A percentile compares a stretch with the other conserved stretches of the same genome.
phyloP scores from a whole-genome alignment of 2,888 invertebrate species.

The Eupithecia dodoneata region DNA sequence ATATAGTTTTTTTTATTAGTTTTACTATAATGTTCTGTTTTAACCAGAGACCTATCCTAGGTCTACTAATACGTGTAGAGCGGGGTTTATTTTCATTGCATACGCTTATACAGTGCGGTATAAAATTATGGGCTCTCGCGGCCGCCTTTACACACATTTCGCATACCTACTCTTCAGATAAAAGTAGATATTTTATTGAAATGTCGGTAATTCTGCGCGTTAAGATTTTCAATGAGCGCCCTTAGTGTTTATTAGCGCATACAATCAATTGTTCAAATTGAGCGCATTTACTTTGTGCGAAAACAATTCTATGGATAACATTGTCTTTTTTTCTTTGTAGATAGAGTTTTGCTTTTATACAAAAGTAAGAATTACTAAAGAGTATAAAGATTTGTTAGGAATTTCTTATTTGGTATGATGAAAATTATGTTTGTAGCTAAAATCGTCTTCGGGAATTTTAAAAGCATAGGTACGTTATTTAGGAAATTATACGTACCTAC shows the following conservation, averaged over 20 bases:
- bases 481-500: too few relatives aligned
- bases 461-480: too few relatives aligned
- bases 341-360: background rate
- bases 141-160: slow-evolving; percentile 66
- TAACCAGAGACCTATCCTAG: background rate
- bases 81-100: slow-evolving; percentile 49
- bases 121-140: slow-evolving; percentile 63
- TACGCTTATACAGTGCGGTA: slow-evolving; percentile 61
- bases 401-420: background rate
- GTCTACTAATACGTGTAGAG: slow-evolving; percentile 34
- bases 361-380: background rate
- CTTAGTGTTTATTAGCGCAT: slow-evolving; percentile 40
- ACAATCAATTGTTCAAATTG: slow-evolving; percentile 40
- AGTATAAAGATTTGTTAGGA: background rate
- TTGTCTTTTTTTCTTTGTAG: background rate
- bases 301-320: slow-evolving; percentile 1
- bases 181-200: slow-evolving; percentile 67
- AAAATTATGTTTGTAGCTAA: background rate
- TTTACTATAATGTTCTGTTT: background rate
- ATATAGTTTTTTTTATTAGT: background rate
- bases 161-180: slow-evolving; percentile 67
- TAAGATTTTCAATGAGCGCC: slow-evolving; percentile 52
- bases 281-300: slow-evolving; percentile 19
- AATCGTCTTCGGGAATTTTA: background rate
- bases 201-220: slow-evolving; percentile 59